These are phyloP conservation scores for Aplysia californica DNA, from an alignment of 1,140 invertebrate genomes.

Conservation along the genomic window DNA sequence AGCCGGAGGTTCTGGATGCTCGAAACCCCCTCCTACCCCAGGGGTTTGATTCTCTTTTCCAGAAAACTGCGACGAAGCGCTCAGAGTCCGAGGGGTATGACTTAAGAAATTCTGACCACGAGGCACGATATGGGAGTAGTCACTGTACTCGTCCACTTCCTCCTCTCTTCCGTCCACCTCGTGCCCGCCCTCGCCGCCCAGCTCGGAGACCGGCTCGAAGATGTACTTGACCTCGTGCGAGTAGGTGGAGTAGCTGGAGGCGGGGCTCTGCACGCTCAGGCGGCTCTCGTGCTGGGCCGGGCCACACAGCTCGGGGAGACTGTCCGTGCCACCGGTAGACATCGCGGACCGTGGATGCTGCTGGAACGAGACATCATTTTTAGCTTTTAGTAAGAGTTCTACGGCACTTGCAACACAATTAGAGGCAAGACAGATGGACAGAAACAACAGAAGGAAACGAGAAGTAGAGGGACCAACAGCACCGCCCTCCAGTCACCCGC, in stretches of 20 bases:
- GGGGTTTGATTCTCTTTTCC: slow-evolving; percentile 19
- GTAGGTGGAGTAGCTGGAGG: slow-evolving; percentile 21
- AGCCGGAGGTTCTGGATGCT: neutral
- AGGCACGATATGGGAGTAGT: slow-evolving; percentile 13
- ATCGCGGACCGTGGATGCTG: no score
- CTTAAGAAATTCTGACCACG: neutral
- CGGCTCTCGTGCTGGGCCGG: neutral
- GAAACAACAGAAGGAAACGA: neutral
- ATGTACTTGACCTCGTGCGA: slow-evolving; percentile 24
- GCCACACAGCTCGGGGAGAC: neutral
- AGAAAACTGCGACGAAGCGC: neutral
- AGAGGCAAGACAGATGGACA: neutral
- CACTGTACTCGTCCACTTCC: slow-evolving; percentile 4
- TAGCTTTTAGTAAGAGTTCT: neutral
- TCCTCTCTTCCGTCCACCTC: no score
- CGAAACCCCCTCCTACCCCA: neutral
- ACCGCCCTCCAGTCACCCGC: no score
- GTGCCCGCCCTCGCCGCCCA: no score
- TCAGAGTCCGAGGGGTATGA: slow-evolving; percentile 3
- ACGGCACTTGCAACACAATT: neutral
- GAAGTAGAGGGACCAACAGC: neutral
- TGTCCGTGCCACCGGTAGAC: no score
- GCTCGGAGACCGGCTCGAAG: neutral
- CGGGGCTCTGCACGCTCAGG: slow-evolving; percentile 3
- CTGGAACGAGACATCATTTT: no score